Conservation (phyloP, 2,888 invertebrate genomes). For the Philereme transversata region DNA sequence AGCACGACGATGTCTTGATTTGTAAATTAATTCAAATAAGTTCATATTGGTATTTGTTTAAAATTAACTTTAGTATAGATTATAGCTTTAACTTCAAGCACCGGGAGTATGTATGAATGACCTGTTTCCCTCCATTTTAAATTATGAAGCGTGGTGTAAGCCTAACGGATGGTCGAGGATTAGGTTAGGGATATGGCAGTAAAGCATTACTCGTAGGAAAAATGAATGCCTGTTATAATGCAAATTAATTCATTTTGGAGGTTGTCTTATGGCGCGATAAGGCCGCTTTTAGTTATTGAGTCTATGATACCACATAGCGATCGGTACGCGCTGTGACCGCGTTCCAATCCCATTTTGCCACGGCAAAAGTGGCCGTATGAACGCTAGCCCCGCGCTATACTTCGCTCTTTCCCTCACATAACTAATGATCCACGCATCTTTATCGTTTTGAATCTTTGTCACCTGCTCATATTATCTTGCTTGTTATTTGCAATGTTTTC, state of each 20-base stretch:
- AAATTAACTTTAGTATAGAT: background rate
- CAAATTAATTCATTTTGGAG: slow-evolving; percentile 30
- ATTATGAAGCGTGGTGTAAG: slow-evolving; percentile 9
- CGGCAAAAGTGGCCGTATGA: slow-evolving; percentile 66
- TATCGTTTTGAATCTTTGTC: slow-evolving; percentile 75
- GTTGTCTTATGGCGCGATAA: slow-evolving; percentile 44
- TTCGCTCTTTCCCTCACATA: slow-evolving; percentile 67
- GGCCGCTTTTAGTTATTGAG: slow-evolving; percentile 51
- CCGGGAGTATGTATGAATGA: background rate
- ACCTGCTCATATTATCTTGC: slow-evolving; percentile 71
- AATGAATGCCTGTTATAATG: slow-evolving; percentile 15
- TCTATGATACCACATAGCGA: slow-evolving; percentile 53
- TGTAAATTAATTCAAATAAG: too few relatives aligned
- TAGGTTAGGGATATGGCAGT: background rate
- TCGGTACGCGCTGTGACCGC: slow-evolving; percentile 73
- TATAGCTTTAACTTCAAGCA: background rate
- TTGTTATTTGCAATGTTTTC: slow-evolving; percentile 52
- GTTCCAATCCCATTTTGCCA: slow-evolving; percentile 68
- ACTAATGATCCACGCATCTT: slow-evolving; percentile 77
- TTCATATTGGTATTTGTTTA: background rate
- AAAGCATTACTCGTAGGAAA: background rate
- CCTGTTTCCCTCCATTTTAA: slow-evolving; percentile 17
- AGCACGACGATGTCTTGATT: background rate
- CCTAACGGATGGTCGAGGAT: slow-evolving; percentile 3
- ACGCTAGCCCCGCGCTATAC: slow-evolving; percentile 66